These are phyloP conservation scores for Siniperca undulata DNA, from an alignment of 2,797 vertebrate species.

Conservation along the genomic window DNA sequence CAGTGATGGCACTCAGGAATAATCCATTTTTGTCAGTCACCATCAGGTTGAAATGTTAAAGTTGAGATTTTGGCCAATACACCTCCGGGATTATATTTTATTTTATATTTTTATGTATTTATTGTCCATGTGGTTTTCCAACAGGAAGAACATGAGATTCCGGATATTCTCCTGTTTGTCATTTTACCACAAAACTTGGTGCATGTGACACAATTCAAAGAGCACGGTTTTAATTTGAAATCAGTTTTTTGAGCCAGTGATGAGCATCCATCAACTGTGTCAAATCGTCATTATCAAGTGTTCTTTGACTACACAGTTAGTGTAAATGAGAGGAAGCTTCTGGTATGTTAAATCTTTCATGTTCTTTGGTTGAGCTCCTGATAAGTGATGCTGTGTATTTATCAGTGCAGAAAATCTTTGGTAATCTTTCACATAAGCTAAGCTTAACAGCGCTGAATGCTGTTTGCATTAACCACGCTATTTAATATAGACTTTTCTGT, in stretches of 20 bases:
- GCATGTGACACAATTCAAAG: conserved; percentile 32
- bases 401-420: conserved; percentile 10
- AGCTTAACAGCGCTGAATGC: conserved; percentile 16
- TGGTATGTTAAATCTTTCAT: conserved; percentile 21
- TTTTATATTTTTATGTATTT: background rate
- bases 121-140: background rate
- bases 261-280: conserved; percentile 32
- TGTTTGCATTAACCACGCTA: background rate
- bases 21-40: background rate
- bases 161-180: conserved; percentile 16
- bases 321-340: conserved; percentile 33
- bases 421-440: conserved; percentile 8
- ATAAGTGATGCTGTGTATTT: conserved; percentile 20
- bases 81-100: background rate
- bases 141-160: background rate
- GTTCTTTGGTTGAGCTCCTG: conserved; percentile 23
- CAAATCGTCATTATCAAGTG: conserved; percentile 32
- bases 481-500: background rate
- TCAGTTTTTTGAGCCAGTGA: conserved; percentile 30
- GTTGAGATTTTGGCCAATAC: background rate
- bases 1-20: background rate
- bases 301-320: conserved; percentile 35
- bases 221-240: conserved; percentile 44
- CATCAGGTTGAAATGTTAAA: background rate
- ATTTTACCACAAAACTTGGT: conserved; percentile 5